Conservation (phyloP, 1,140 invertebrate genomes). For the Lysiphlebus fabarum region DNA sequence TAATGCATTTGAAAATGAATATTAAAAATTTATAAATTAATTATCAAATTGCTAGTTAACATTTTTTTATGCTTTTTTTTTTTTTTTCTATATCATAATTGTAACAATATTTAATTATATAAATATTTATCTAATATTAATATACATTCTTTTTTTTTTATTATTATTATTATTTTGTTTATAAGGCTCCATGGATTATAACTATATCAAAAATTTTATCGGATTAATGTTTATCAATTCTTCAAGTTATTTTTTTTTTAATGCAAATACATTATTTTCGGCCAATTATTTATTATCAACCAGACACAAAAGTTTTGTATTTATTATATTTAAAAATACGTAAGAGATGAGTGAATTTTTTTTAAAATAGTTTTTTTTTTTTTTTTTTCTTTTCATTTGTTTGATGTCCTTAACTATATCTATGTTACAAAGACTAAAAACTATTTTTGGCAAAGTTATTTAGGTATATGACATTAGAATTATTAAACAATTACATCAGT, state of each 20-base stretch:
- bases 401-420: slow-evolving; percentile 53
- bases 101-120: not conserved
- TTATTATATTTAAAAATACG: no score
- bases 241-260: slow-evolving; percentile 15
- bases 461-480: slow-evolving; percentile 52
- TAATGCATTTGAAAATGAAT: not conserved
- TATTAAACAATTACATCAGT: slow-evolving; percentile 50
- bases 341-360: no score
- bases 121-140: slow-evolving; percentile 1
- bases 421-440: slow-evolving; percentile 55
- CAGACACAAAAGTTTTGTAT: no score
- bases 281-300: no score
- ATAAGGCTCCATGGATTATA: slow-evolving; percentile 49
- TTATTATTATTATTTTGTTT: slow-evolving; percentile 22
- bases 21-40: slow-evolving; percentile 1
- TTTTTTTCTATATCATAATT: not conserved
- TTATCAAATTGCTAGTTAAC: not conserved
- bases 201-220: slow-evolving; percentile 45
- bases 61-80: no score
- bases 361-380: no score
- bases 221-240: slow-evolving; percentile 30
- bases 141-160: slow-evolving; percentile 15
- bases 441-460: slow-evolving; percentile 58
- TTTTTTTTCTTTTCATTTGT: slow-evolving; percentile 15
- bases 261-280: not conserved